These are phyloP conservation scores for Achlya flavicornis DNA, from an alignment of 2,888 invertebrate genomes.

Conservation along the genomic window DNA sequence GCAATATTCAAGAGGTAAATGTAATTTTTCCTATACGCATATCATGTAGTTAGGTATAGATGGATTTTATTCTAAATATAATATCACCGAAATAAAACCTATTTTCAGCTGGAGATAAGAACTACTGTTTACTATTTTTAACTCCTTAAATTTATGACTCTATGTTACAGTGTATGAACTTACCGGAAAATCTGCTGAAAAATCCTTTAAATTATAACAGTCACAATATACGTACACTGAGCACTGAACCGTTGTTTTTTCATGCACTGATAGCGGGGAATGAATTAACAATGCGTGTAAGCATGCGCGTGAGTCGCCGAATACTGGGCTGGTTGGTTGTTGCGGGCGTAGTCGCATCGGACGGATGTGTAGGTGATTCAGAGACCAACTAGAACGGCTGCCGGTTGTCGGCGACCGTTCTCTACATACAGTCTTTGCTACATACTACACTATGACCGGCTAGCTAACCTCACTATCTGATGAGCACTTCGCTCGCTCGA, in stretches of 20 bases:
- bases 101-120: not conserved
- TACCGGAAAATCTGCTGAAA: constrained; percentile 39
- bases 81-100: not conserved
- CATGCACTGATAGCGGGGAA: constrained; percentile 66
- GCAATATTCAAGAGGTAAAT: not conserved
- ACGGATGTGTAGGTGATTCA: constrained; percentile 73
- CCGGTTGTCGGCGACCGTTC: constrained; percentile 60
- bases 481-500: constrained; percentile 40
- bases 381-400: constrained; percentile 44
- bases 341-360: constrained; percentile 43
- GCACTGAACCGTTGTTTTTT: constrained; percentile 62
- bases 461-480: constrained; percentile 45
- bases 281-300: constrained; percentile 59
- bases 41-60: not conserved
- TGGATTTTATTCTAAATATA: too few species aligned
- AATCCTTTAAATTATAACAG: constrained; percentile 37
- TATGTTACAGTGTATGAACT: constrained; percentile 15
- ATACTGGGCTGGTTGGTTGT: constrained; percentile 44
- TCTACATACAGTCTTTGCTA: constrained; percentile 49
- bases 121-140: not conserved
- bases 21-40: not conserved
- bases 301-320: constrained; percentile 68
- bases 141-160: too few species aligned
- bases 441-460: constrained; percentile 25
- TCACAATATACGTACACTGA: constrained; percentile 53